Evolutionary conservation across 1,140 invertebrate species (phyloP).

Genomic region (Zaprionus taronus): DNA sequence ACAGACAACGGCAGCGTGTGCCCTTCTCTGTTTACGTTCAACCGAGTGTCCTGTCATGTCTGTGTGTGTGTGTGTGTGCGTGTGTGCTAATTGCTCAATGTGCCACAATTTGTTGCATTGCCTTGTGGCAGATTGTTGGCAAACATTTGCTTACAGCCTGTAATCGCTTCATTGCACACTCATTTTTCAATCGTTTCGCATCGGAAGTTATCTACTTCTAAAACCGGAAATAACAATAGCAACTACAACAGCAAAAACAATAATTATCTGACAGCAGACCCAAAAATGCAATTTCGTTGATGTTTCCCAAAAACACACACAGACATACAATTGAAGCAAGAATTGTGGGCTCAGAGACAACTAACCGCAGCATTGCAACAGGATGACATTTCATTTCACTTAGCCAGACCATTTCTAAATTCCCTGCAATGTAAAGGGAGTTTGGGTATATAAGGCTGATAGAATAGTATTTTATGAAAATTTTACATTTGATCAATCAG

Average conservation of each 20-base stretch:
- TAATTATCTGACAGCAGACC: conserved; percentile 12
- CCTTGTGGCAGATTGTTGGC: conserved; percentile 32
- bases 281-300: conserved; percentile 39
- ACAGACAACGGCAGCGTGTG: conserved; percentile 7
- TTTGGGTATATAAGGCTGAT: neutral
- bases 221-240: conserved; percentile 33
- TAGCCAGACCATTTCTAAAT: neutral
- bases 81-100: conserved; percentile 65
- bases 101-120: conserved; percentile 48
- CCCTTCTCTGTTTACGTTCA: conserved; percentile 29
- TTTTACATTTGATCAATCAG: too few relatives aligned
- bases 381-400: conserved; percentile 62
- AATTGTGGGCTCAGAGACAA: conserved; percentile 8
- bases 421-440: neutral
- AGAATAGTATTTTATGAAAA: too few relatives aligned
- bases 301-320: conserved; percentile 4
- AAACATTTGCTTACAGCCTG: conserved; percentile 59
- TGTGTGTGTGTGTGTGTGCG: neutral
- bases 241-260: conserved; percentile 29
- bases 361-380: conserved; percentile 57
- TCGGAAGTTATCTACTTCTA: conserved; percentile 23
- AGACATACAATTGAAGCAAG: conserved; percentile 19
- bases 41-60: neutral
- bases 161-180: conserved; percentile 55
- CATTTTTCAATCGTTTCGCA: conserved; percentile 36